These are phyloP conservation scores for Cuniculus paca DNA, from an alignment of 2,797 vertebrate species.

Conservation along the genomic window DNA sequence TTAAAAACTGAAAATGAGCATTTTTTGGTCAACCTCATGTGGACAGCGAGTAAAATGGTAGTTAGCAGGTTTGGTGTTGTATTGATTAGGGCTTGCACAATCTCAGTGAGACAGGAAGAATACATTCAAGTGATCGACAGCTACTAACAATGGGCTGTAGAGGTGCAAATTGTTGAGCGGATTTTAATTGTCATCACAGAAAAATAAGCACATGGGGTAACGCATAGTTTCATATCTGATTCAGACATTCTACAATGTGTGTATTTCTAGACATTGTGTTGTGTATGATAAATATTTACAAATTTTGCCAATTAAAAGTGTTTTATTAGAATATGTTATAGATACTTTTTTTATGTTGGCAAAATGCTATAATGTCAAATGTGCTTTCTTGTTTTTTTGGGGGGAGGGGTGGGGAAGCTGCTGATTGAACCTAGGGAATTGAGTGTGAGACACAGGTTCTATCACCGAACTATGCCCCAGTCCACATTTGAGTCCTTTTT, in stretches of 20 bases:
- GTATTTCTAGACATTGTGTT: not conserved
- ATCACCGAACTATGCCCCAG: not conserved
- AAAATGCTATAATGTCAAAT: not conserved
- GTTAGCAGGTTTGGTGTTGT: not conserved
- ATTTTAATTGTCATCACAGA: not conserved
- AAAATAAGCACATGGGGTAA: not conserved
- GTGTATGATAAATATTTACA: not conserved
- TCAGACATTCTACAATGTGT: not conserved
- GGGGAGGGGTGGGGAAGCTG: no score
- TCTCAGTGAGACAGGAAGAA: not conserved
- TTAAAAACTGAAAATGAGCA: not conserved
- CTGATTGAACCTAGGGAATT: not conserved
- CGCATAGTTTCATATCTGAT: not conserved
- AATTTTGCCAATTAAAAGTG: not conserved
- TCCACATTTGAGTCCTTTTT: not conserved
- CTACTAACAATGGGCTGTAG: not conserved
- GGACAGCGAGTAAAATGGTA: not conserved
- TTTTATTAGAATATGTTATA: conserved; percentile 8
- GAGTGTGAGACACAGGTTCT: not conserved
- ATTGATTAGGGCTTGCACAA: not conserved
- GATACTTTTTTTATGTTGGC: not conserved
- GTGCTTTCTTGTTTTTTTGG: not conserved
- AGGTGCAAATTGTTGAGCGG: not conserved
- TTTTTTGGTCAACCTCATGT: not conserved
- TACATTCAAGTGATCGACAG: not conserved